Conservation (phyloP, 2,797 vertebrate species). For the Crocidura indochinensis region DNA sequence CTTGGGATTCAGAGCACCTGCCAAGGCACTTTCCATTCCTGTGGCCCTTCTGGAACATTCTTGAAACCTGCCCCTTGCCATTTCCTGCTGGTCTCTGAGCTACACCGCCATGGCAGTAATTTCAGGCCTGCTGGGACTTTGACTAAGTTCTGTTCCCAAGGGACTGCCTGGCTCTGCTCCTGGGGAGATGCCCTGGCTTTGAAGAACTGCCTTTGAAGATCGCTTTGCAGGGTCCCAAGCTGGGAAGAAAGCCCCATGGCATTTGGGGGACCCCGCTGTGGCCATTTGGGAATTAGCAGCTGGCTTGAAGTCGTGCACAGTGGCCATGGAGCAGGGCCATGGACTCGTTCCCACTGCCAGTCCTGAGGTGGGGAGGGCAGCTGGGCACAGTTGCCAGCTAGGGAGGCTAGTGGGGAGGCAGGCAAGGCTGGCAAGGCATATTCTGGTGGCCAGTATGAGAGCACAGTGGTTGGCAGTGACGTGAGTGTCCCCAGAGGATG, state of each 20-base stretch:
- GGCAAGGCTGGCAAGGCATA: too few relatives aligned
- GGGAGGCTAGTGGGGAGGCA: background rate
- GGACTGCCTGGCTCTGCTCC: conserved; percentile 1
- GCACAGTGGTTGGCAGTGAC: background rate
- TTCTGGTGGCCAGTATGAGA: background rate
- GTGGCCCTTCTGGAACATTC: background rate
- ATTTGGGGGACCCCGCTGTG: background rate
- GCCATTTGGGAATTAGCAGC: too few relatives aligned
- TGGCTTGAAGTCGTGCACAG: too few relatives aligned
- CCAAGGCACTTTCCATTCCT: background rate
- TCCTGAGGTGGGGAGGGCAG: too few relatives aligned
- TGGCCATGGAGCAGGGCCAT: too few relatives aligned
- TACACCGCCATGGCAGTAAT: background rate
- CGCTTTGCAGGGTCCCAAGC: background rate
- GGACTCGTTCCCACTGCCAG: too few relatives aligned
- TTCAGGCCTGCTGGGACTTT: conserved; percentile 16
- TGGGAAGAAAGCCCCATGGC: background rate
- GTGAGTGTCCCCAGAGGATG: too few relatives aligned
- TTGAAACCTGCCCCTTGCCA: background rate
- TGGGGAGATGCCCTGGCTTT: background rate
- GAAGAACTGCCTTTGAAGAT: conserved; percentile 42
- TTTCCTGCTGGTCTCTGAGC: conserved; percentile 1
- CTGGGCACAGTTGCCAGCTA: too few relatives aligned
- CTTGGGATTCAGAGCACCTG: rapidly evolving
- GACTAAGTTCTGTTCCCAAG: conserved; percentile 1